Base-by-base conservation (phyloP, 2,888 invertebrate species). In the Cheilosia scutellata region DNA sequence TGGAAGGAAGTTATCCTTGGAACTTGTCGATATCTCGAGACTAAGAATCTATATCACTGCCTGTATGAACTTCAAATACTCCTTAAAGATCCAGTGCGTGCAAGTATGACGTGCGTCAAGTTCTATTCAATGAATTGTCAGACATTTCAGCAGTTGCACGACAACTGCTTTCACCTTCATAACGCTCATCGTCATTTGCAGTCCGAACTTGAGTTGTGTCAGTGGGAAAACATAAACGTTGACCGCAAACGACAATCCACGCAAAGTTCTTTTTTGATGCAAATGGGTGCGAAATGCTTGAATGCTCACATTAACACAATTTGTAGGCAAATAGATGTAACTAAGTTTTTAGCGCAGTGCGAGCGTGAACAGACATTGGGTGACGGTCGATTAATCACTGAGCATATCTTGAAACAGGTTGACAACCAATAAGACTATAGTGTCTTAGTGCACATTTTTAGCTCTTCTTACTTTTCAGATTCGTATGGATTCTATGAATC, bases 231-330 rank as follows among this genome's bases (percentile, higher is more conserved):
- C 77, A 92, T 94, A 60, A 90, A 90, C 80, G 89, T 92, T 6
- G 89, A 90, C 31, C 57, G 87, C 9, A 87, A 78, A 11, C 47
- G 70, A 4, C 55, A 74, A 33, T 27, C 88, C 87, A 93, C 93
- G 90, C 90, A 66, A 33, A 65, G 16, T 44, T 49, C 78, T 0
- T 93, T 96, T 53, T 94, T 95, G 6, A 95, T 96, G 93, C 95
- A 95, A 91, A 93, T 96, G 90, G 95, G 95, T 91, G 94, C 94
- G 29, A 93, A 94, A 84, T 95, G 95, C n/a, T 94, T 97, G 87
- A 95, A 95, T 90, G 95, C 95, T 88, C 95, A 97, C 87, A 95
- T 97, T 88, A 95, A 95, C 74, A 96, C 96, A 0, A 95, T 98
- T 87, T 94, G 94, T 5, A 93, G 96, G n/a, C 98, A 98, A 91